Conservation (phyloP, 2,888 invertebrate species). For the Melanophora roralis region DNA sequence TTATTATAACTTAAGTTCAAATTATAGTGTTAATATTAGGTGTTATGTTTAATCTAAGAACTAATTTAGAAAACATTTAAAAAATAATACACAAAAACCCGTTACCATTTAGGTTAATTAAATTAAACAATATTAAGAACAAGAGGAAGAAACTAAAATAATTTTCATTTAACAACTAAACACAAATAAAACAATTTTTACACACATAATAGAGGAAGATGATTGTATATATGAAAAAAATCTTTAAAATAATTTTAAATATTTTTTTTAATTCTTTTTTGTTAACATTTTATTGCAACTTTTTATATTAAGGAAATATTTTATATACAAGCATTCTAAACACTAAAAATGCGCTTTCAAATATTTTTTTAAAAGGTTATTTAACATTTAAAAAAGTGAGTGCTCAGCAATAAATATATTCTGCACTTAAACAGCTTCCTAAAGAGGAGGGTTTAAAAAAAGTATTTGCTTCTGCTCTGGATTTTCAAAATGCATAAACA, state of each 20-base stretch:
- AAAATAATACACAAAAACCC: conserved; percentile 6
- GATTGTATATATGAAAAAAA: conserved; percentile 57
- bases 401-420: neutral
- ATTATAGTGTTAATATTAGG: neutral
- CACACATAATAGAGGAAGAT: conserved; percentile 61
- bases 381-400: neutral
- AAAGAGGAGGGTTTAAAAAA: too few species aligned
- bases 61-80: too few species aligned
- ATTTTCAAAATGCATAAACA: too few species aligned
- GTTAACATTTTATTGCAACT: conserved; percentile 9
- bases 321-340: conserved; percentile 41
- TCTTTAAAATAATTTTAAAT: conserved; percentile 46
- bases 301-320: conserved; percentile 25
- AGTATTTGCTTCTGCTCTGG: too few species aligned
- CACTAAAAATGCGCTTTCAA: conserved; percentile 13
- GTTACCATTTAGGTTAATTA: conserved; percentile 4
- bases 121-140: neutral
- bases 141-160: neutral
- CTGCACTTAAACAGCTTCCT: too few species aligned
- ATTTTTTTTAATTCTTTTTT: conserved; percentile 23
- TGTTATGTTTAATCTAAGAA: neutral
- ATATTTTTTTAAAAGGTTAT: neutral
- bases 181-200: conserved; percentile 15
- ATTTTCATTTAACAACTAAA: conserved; percentile 9
- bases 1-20: conserved; percentile 7